Percentiles rank a stretch among this genome's conserved stretches.
These are phyloP conservation scores for Suricata suricatta DNA, from an alignment of 2,113 vertebrate species.

Conservation along the genomic window DNA sequence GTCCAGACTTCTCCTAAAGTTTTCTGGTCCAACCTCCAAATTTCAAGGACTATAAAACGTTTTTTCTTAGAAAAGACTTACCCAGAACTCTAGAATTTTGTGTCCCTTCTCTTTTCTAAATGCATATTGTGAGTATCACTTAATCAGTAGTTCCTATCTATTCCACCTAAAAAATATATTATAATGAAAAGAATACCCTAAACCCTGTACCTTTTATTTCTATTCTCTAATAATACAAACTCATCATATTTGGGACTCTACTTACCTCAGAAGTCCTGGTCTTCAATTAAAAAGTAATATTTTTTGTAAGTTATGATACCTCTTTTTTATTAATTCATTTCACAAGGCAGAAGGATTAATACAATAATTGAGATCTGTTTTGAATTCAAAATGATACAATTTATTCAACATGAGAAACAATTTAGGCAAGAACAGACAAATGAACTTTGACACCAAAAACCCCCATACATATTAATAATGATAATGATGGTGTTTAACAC, in stretches of 20 bases:
- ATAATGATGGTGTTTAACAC: not conserved
- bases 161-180: not conserved
- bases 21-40: not conserved
- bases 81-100: not conserved
- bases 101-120: not conserved
- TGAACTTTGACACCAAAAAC: not conserved
- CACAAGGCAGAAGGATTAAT: not conserved
- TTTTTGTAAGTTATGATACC: not conserved
- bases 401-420: not conserved
- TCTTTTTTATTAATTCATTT: not conserved
- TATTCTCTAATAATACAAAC: not conserved
- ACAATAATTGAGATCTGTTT: not conserved
- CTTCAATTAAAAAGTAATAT: not conserved
- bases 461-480: not conserved
- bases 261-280: not conserved
- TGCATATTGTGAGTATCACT: not conserved
- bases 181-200: not conserved
- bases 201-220: not conserved
- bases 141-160: not conserved
- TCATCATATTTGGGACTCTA: not conserved
- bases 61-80: not conserved
- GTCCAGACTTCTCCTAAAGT: not conserved
- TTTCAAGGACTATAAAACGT: not conserved
- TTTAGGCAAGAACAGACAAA: not conserved
- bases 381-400: not conserved